A percentile compares a stretch with the other conserved stretches of the same genome.
Conservation (phyloP, 1,140 invertebrate species). For the Liolophura sinensis region DNA sequence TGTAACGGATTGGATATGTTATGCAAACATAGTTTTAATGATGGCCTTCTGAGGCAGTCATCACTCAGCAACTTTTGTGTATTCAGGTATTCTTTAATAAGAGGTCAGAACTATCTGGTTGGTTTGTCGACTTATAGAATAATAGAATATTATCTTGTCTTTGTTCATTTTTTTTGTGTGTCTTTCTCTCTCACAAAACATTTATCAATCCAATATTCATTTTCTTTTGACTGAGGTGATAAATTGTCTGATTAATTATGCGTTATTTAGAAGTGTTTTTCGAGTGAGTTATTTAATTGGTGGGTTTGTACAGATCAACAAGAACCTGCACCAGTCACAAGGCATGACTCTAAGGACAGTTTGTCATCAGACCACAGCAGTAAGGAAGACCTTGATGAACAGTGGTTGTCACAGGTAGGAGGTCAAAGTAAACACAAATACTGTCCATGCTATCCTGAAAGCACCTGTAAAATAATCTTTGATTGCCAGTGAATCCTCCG, state of each 20-base stretch:
- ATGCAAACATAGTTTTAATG: too few species aligned
- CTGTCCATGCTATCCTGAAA: too few species aligned
- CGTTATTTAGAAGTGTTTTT: background rate
- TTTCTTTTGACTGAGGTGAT: background rate
- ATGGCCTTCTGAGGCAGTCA: too few species aligned
- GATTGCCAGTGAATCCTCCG: too few species aligned
- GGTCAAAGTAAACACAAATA: too few species aligned
- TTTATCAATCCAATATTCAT: background rate
- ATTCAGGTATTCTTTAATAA: too few species aligned
- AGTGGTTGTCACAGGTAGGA: constrained; percentile 55
- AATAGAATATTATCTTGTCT: too few species aligned
- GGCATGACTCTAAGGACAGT: constrained; percentile 54
- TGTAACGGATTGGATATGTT: too few species aligned
- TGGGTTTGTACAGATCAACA: constrained; percentile 21
- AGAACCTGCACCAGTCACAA: constrained; percentile 35
- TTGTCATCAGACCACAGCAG: constrained; percentile 50
- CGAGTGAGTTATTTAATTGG: constrained; percentile 1
- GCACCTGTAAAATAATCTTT: too few species aligned
- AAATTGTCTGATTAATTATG: background rate
- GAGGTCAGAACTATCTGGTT: too few species aligned
- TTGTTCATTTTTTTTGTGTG: constrained; percentile 3
- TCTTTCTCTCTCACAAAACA: background rate
- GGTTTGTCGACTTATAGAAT: too few species aligned
- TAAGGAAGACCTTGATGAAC: constrained; percentile 43
- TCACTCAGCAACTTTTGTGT: too few species aligned